Base-by-base conservation (phyloP, 2,888 invertebrate genomes). In the Melikaiella ostensackeni region DNA sequence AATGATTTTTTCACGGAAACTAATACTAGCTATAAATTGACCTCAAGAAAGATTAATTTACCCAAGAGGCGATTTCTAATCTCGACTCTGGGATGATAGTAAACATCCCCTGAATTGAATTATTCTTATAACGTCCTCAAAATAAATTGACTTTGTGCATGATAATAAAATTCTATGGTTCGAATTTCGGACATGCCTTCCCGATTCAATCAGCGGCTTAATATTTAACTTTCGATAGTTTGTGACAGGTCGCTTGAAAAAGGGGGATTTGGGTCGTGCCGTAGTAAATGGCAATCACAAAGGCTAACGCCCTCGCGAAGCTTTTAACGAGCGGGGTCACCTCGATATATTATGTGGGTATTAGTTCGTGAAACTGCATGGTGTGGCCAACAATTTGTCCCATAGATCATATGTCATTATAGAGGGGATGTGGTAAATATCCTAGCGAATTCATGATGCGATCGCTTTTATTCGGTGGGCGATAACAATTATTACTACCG, bases 331-430 rank as follows among this genome's bases (percentile, higher is more conserved):
- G 82, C 77, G 79, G 80, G 82, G 83, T 75, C 33, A 80, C 77
- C 76, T 83, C 84, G 81, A 82, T 88, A 88, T 89, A 88, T 89
- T 88, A 88, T 86, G 84, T 78, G 81, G 85, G 86, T 85, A 88
- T 88, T 87, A 86, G 85, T 82, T 79, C 84, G 79, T 83, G 83
- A 85, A 87, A 84, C 81, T 82, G 84, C 81, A 84, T 84, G 87
- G 86, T 87, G 83, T 80, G 84, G 79, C 70, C 64, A 84, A 84
- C 87, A 86, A 89, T 89, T 89, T 88, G 86, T 86, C 85, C 80
- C 83, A 77, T 83, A 82, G 83, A 85, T 84, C 86, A 81, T 80
- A 79, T 77, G 79, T 55, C 70, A 70, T 70, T 55, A 50, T 50
- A 70, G 30, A 50, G 50, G 70, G 50, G 70, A 70, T 70, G 70